These are phyloP conservation scores for Dicentrarchus labrax DNA, from an alignment of 2,113 vertebrate genomes.

Conservation along the genomic window DNA sequence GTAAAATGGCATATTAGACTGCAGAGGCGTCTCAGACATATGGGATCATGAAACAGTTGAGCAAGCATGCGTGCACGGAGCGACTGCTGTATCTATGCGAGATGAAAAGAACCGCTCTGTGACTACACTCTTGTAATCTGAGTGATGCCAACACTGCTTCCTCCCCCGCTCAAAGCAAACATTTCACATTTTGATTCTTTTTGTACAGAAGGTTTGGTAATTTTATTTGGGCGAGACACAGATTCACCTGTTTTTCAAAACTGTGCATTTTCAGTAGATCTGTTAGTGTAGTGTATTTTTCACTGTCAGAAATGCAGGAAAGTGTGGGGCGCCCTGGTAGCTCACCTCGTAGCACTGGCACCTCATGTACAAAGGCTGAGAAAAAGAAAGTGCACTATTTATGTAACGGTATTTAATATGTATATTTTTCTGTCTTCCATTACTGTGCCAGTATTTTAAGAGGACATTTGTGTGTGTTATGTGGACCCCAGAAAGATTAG, in stretches of 20 bases:
- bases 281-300: background rate
- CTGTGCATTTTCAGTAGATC: background rate
- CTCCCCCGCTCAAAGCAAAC: conserved; percentile 7
- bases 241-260: background rate
- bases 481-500: background rate
- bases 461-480: no score
- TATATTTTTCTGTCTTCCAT: background rate
- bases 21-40: conserved; percentile 13
- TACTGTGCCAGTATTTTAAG: background rate
- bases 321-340: no score
- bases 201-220: background rate
- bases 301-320: background rate
- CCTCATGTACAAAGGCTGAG: no score
- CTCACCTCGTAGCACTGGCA: no score
- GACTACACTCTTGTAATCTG: conserved; percentile 8
- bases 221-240: background rate
- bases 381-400: no score
- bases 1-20: conserved; percentile 30
- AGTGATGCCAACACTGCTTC: conserved; percentile 7
- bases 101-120: conserved; percentile 31
- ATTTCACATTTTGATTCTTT: conserved; percentile 17
- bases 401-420: no score
- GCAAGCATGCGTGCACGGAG: background rate
- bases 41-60: conserved; percentile 36
- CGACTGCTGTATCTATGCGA: conserved; percentile 16